Conservation (phyloP, 2,113 vertebrate genomes). For the Bungarus multicinctus region DNA sequence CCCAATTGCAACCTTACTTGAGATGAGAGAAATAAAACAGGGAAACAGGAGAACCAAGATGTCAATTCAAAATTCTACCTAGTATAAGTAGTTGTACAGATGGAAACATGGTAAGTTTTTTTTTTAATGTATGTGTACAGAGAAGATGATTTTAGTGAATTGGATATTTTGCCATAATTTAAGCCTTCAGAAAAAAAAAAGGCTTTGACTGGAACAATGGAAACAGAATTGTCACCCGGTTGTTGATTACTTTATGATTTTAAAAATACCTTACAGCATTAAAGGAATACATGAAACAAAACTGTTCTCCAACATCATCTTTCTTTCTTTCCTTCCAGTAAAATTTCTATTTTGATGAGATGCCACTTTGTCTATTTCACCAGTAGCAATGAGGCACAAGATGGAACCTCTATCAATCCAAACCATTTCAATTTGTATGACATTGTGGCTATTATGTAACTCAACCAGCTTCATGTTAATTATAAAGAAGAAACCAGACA, state of each 20-base stretch:
- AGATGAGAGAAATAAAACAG: not conserved
- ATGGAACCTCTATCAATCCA: not conserved
- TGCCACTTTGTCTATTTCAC: not conserved
- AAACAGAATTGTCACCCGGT: not conserved
- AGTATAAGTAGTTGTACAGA: not conserved
- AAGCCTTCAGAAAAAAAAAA: not conserved
- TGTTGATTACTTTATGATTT: not conserved
- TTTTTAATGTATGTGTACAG: not conserved
- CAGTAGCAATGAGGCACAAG: not conserved
- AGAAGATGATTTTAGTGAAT: not conserved
- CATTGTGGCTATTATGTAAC: not conserved
- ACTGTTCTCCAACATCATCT: not conserved
- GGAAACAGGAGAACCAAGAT: not conserved
- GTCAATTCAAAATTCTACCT: not conserved
- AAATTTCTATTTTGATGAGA: not conserved
- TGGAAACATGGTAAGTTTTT: not conserved
- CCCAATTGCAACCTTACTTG: not conserved
- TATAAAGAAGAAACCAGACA: constrained; percentile 29
- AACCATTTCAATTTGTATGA: not conserved
- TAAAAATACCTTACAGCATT: not conserved
- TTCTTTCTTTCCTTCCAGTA: not conserved
- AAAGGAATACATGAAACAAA: not conserved
- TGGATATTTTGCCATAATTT: not conserved
- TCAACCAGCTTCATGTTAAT: constrained; percentile 14
- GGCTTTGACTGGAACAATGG: not conserved